phyloP scores from a whole-genome alignment of 2,113 vertebrate genomes.

The Erinaceus europaeus region DNA sequence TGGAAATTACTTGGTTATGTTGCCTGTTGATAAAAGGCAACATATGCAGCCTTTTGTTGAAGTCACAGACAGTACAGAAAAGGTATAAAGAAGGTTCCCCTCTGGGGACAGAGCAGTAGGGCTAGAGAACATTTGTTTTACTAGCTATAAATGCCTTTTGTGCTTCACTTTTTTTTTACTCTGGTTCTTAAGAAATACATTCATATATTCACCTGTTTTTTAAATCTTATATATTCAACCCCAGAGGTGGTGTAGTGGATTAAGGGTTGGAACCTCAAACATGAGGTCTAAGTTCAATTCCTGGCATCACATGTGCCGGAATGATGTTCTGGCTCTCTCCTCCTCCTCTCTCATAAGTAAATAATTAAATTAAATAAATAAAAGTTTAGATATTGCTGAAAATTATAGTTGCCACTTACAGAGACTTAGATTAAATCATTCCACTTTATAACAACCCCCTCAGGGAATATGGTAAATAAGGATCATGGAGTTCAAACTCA shows the following conservation, averaged over 20 bases:
- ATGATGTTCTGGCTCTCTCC: too few species aligned
- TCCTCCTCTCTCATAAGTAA: too few species aligned
- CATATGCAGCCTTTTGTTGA: not conserved
- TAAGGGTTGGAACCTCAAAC: too few species aligned
- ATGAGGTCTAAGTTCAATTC: too few species aligned
- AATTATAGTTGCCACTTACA: not conserved
- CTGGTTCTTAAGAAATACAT: not conserved
- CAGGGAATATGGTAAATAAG: not conserved
- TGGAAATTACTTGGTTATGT: not conserved
- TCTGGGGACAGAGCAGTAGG: not conserved
- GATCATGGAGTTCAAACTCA: not conserved
- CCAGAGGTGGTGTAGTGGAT: too few species aligned
- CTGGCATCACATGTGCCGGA: too few species aligned
- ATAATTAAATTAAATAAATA: too few species aligned
- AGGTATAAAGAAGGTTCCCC: not conserved
- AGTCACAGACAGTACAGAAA: not conserved
- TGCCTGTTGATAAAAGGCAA: constrained; percentile 23
- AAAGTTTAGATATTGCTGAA: constrained; percentile 31
- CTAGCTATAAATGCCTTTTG: not conserved
- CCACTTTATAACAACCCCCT: not conserved
- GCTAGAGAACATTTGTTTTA: not conserved
- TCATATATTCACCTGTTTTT: not conserved
- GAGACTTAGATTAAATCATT: not conserved
- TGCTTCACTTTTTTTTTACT: not conserved
- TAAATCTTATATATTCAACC: too few species aligned